phyloP scores from a whole-genome alignment of 2,113 vertebrate genomes.

The Gavialis gangeticus region DNA sequence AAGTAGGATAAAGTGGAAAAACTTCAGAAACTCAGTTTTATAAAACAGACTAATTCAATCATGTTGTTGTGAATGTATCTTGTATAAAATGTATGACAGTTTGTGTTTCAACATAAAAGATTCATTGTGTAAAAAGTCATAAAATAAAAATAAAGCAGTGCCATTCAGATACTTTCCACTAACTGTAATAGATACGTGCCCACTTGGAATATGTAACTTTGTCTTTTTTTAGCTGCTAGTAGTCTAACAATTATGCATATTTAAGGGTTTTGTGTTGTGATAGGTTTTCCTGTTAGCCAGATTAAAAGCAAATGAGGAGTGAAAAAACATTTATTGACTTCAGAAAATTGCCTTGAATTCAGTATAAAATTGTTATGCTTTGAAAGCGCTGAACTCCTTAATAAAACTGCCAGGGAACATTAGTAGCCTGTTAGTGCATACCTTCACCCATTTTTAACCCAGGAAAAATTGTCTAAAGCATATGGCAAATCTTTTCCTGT shows the following conservation, averaged over 20 bases:
- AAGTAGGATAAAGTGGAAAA: slow-evolving; percentile 36
- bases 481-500: neutral
- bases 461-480: neutral
- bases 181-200: neutral
- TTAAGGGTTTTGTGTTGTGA: neutral
- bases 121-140: slow-evolving; percentile 57
- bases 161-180: slow-evolving; percentile 8
- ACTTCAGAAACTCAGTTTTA: slow-evolving; percentile 31
- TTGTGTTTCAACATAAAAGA: slow-evolving; percentile 54
- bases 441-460: neutral
- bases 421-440: neutral
- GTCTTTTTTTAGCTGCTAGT: neutral
- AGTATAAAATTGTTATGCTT: neutral
- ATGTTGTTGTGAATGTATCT: slow-evolving; percentile 32
- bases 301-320: neutral
- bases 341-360: neutral
- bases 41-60: slow-evolving; percentile 1
- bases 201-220: fast-evolving
- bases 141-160: slow-evolving; percentile 65
- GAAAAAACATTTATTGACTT: neutral
- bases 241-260: neutral
- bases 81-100: slow-evolving; percentile 33
- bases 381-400: too few species aligned
- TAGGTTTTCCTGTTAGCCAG: neutral
- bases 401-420: neutral